Conservation (phyloP, 2,113 vertebrate species). For the Orycteropus afer region DNA sequence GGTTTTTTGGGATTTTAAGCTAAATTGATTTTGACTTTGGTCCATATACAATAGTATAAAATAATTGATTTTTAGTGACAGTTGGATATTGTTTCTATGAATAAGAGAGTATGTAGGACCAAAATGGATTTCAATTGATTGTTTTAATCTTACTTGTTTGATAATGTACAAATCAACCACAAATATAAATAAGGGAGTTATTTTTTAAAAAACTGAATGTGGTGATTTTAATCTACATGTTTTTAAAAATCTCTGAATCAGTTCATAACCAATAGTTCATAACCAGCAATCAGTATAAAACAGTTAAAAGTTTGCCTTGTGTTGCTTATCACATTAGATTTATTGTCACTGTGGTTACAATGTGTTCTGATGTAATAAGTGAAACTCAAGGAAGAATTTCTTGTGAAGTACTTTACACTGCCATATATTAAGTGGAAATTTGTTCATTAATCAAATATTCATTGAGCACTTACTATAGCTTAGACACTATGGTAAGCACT, state of each 20-base stretch:
- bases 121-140: slow-evolving; percentile 5
- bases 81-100: background rate
- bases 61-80: background rate
- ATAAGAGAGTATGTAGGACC: background rate
- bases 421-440: slow-evolving; percentile 18
- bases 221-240: background rate
- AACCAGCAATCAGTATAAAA: background rate
- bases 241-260: background rate
- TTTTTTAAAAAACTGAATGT: background rate
- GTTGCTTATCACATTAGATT: background rate
- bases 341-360: background rate
- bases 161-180: background rate
- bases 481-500: slow-evolving; percentile 7
- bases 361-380: background rate
- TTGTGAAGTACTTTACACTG: background rate
- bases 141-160: background rate
- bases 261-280: background rate
- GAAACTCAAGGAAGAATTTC: background rate
- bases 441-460: slow-evolving; percentile 34
- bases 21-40: too few relatives aligned
- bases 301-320: background rate
- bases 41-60: background rate
- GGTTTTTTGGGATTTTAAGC: too few relatives aligned
- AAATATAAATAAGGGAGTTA: background rate
- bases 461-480: slow-evolving; percentile 26